Conservation (phyloP, 2,113 vertebrate genomes). For the Heterotis niloticus region DNA sequence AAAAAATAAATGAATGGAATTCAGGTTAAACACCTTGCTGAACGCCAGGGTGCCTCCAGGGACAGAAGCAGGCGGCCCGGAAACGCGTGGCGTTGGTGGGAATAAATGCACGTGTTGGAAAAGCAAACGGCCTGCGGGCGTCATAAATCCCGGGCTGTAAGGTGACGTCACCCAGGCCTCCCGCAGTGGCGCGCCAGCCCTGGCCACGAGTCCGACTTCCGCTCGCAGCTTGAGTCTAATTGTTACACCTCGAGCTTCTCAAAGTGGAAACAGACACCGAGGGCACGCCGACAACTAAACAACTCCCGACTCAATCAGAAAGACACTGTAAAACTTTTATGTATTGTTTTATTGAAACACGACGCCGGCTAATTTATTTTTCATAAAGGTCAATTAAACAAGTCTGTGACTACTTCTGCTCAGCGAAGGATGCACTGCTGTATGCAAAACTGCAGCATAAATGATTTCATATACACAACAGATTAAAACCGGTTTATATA, state of each 20-base stretch:
- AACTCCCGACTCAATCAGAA: conserved; percentile 17
- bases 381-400: conserved; percentile 24
- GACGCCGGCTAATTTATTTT: conserved; percentile 17
- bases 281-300: conserved; percentile 5
- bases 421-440: conserved; percentile 2
- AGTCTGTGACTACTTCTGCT: neutral
- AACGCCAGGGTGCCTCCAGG: no score
- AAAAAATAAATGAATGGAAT: no score
- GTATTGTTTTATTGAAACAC: conserved; percentile 10
- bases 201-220: conserved; percentile 33
- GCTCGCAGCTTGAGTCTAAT: conserved; percentile 33
- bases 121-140: neutral
- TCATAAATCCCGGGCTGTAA: conserved; percentile 3
- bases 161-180: conserved; percentile 24
- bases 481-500: neutral
- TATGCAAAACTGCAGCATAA: conserved; percentile 1
- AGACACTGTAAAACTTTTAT: conserved; percentile 21
- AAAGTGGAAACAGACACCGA: conserved; percentile 4
- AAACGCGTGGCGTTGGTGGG: no score
- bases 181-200: conserved; percentile 12
- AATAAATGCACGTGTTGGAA: neutral
- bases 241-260: conserved; percentile 28
- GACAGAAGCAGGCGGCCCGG: no score
- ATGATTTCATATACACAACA: neutral
- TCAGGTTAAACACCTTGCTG: no score